A percentile compares a stretch with the other conserved stretches of the same genome.
phyloP scores from a whole-genome alignment of 2,888 invertebrate genomes.

The Hydroisotoma schaefferi region DNA sequence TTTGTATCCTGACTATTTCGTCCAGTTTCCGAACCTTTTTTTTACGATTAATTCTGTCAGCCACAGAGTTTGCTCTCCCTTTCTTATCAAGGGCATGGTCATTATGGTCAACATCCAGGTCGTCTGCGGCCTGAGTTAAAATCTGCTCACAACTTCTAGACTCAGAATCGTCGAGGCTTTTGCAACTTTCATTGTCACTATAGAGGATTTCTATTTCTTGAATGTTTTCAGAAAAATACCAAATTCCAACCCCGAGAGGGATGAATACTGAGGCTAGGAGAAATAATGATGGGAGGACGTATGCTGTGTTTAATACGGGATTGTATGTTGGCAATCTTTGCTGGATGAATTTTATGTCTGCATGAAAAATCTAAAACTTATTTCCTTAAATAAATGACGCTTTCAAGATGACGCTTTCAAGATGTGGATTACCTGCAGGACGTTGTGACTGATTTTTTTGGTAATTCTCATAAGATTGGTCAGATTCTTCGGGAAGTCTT shows the following conservation, averaged over 20 bases:
- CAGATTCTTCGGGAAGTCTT: too few relatives aligned
- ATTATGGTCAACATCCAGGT: too few relatives aligned
- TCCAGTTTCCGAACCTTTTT: background rate
- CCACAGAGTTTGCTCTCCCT: background rate
- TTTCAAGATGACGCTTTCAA: background rate
- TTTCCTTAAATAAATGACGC: background rate
- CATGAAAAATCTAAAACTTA: background rate
- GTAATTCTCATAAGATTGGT: too few relatives aligned
- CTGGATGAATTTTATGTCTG: constrained; percentile 26
- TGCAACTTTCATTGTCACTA: constrained; percentile 16
- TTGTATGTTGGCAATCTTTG: constrained; percentile 19
- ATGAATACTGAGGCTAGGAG: constrained; percentile 18
- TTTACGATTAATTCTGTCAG: too few relatives aligned
- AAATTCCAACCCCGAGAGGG: constrained; percentile 23
- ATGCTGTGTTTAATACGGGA: constrained; percentile 12
- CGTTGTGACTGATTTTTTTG: background rate
- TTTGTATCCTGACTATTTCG: background rate
- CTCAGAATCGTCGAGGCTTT: constrained; percentile 5
- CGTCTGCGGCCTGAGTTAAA: too few relatives aligned
- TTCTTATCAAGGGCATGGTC: background rate
- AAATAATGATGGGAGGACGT: constrained; percentile 15
- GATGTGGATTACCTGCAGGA: background rate
- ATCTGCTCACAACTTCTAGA: background rate
- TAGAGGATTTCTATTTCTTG: constrained; percentile 18
- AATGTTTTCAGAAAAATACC: constrained; percentile 24